Evolutionary conservation across 2,888 invertebrate species (phyloP), one percentile per base, ranked within the genome.

Genomic region (Vanessa cardui): DNA sequence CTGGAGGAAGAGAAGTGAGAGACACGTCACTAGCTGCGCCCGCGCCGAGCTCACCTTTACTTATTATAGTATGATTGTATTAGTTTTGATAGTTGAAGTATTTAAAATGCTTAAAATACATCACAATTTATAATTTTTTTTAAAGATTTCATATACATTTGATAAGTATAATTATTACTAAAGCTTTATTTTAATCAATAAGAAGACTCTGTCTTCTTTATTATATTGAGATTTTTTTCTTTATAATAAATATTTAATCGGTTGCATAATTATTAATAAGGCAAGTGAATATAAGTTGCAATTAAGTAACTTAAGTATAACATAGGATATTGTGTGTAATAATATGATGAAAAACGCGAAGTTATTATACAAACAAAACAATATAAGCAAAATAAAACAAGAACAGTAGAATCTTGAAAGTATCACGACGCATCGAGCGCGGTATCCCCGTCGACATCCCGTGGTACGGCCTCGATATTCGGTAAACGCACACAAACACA

Each of bases 21-120:
- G 86, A 90, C 90, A 90, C 90, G 91, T 90, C 90, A 89, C 86
- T 80, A 77, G 84, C 82, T 87, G 89, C 90, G 89, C 89, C 84
- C 85, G 89, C 85, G 89, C 87, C 81, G 82, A 80, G 80, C 87
- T 90, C 88, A 91, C 91, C 90, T 91, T 91, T 90, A 86, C 88
- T 84, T 85, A 76, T 71, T 83, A 61, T 82, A 82, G 76, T 63
- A 50, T 71, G 82, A 77, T 73, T 68, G 46, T 76, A 58, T 52
- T 45, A 56, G 63, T 79, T 77, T 90, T 90, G 87, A 84, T 86
- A 81, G 80, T 87, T 82, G 63, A 26, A 70, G 68, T 47, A 39
- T 39, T 12, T 39, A 39, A 39, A 12, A 39, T 12, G 12, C 39
- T 39, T 39, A 39, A 39, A 39, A 12, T 39, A 39, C 7, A 33